Conservation (phyloP, 2,888 invertebrate species). For the Perizoma flavofasciatum region DNA sequence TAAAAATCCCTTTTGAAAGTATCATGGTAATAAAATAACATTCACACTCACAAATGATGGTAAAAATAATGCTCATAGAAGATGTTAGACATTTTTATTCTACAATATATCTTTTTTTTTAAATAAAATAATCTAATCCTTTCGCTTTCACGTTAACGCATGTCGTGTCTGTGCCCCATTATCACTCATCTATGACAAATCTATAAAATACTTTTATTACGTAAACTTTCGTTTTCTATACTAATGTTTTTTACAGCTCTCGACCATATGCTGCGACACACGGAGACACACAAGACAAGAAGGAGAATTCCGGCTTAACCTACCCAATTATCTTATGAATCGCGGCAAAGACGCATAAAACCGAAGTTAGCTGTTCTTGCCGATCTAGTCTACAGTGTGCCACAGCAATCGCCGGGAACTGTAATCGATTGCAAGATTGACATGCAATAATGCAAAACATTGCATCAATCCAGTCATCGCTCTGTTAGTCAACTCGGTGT, state of each 20-base stretch:
- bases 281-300: not conserved
- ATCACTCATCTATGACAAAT: slow-evolving; percentile 18
- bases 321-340: too few species aligned
- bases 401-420: slow-evolving; percentile 2
- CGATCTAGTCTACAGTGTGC: not conserved
- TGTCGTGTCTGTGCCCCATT: slow-evolving; percentile 23
- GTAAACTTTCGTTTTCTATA: slow-evolving; percentile 21
- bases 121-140: too few species aligned
- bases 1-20: too few species aligned
- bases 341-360: too few species aligned
- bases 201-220: slow-evolving; percentile 13
- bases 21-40: too few species aligned
- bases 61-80: too few species aligned
- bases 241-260: slow-evolving; percentile 7
- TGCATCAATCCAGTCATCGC: slow-evolving; percentile 7
- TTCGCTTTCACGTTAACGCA: slow-evolving; percentile 4
- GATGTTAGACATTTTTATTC: too few species aligned
- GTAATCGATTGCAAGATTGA: not conserved
- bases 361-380: too few species aligned
- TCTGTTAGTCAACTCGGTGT: slow-evolving; percentile 16
- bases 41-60: too few species aligned
- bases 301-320: too few species aligned
- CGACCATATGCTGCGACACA: not conserved
- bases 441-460: slow-evolving; percentile 15
- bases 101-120: too few species aligned